These are phyloP conservation scores for Chrysolina oricalcia DNA, from an alignment of 2,888 invertebrate species.

Conservation along the genomic window DNA sequence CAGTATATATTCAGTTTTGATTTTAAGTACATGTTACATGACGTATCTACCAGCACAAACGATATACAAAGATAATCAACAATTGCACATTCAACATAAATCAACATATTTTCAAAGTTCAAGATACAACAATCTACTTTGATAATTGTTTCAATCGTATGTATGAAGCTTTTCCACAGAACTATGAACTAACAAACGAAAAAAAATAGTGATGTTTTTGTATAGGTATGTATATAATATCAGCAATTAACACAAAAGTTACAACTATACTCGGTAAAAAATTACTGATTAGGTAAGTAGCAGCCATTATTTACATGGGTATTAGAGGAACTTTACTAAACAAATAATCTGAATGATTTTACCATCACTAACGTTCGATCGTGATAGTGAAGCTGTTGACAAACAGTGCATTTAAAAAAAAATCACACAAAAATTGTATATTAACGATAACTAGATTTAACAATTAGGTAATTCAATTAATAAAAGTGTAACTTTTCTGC, in stretches of 20 bases:
- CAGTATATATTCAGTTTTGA: background rate
- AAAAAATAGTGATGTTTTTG: constrained; percentile 51
- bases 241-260: constrained; percentile 48
- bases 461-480: constrained; percentile 50
- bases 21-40: constrained; percentile 21
- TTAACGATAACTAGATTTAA: constrained; percentile 49
- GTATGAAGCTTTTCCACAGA: constrained; percentile 32
- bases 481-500: constrained; percentile 42
- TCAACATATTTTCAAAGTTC: constrained; percentile 25
- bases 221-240: constrained; percentile 47
- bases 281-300: constrained; percentile 47
- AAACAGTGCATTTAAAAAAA: constrained; percentile 41
- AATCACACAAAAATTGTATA: constrained; percentile 49
- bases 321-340: constrained; percentile 50
- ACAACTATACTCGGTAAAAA: constrained; percentile 49
- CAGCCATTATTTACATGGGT: constrained; percentile 49
- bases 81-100: constrained; percentile 27
- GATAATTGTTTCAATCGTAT: constrained; percentile 27
- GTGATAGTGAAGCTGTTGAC: constrained; percentile 44
- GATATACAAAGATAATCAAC: constrained; percentile 14
- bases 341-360: constrained; percentile 26
- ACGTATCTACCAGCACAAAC: constrained; percentile 21
- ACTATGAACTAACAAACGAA: constrained; percentile 44
- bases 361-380: constrained; percentile 8
- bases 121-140: constrained; percentile 8